Evolutionary conservation across 1,140 invertebrate genomes (phyloP), one percentile per base, ranked within the genome.

Genomic region (Drosophila micromelanica): DNA sequence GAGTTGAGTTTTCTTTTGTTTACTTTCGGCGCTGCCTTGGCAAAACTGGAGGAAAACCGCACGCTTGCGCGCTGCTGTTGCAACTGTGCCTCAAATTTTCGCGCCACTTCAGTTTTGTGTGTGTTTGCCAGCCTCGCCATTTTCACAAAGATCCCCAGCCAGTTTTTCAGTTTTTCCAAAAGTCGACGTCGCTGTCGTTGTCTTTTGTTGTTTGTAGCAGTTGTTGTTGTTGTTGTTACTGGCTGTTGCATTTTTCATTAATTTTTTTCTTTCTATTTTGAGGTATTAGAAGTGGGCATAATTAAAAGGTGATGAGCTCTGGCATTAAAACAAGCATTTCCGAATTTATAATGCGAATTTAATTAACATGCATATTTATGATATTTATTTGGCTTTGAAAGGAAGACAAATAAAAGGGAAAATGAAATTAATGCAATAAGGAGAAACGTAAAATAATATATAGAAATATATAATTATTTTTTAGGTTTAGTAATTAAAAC

Each of bases 21-120:
- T 80, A 71, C 69, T 74, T 80, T 67, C 54, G 75, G 56, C 56
- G 12, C 46, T 65, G 42, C 15, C 54, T 67, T 54, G 40, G 45
- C n/a, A 72, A 73, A 73, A 78, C 63, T 84, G 54, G 72, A 64
- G 78, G 76, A 87, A 86, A 86, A 78, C 86, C 86, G 86, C 78
- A 90, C 86, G 86, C 86, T 90, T 79, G 81, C 87, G 86, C 86
- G 78, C 72, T 79, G 78, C 73, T 90, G 69, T 54, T 86, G 81
- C 86, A 90, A 90, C 86, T 90, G 86, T 86, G 86, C 80, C 80
- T 86, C 76, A 51, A 78, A 90, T 86, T 90, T 90, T 90, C 86
- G 80, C 86, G 81, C 76, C 86, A 86, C 86, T 90, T 86, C 78
- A 86, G 86, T 90, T 90, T 90, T 90, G 86, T 89, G 76, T 84